A percentile compares a stretch with the other conserved stretches of the same genome.
Conservation (phyloP, 2,888 invertebrate genomes). For the Drosophila yooni region DNA sequence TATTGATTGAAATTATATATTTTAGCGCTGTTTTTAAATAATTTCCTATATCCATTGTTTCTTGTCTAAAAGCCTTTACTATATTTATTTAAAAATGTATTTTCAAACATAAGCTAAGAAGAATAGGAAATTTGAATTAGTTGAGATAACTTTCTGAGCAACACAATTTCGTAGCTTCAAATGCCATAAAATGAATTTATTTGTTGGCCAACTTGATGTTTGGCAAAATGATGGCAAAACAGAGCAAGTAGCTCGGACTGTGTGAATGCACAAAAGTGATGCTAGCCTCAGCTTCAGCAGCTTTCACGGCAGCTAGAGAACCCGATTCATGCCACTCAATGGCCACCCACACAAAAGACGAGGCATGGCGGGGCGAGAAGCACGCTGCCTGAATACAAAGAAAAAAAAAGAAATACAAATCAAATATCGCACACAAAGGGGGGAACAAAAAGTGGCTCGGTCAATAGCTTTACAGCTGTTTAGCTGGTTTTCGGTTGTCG, state of each 20-base stretch:
- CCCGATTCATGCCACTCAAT: slow-evolving; percentile 28
- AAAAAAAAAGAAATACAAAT: not conserved
- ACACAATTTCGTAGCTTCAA: slow-evolving; percentile 3
- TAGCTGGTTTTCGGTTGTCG: slow-evolving; percentile 60
- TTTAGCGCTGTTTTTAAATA: not conserved
- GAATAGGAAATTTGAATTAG: not conserved
- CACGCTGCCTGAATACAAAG: slow-evolving; percentile 29
- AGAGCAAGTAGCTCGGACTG: slow-evolving; percentile 9
- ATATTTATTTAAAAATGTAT: not conserved
- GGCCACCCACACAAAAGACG: slow-evolving; percentile 42
- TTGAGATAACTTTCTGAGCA: not conserved
- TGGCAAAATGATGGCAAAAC: not conserved
- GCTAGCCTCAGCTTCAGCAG: slow-evolving; percentile 1
- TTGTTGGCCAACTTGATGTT: not conserved
- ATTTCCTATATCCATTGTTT: not conserved
- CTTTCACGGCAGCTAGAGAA: slow-evolving; percentile 47
- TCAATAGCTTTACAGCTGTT: slow-evolving; percentile 78
- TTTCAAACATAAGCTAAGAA: not conserved
- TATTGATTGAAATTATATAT: not conserved
- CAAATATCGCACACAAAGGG: slow-evolving; percentile 1
- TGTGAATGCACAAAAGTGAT: not conserved
- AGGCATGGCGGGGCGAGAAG: slow-evolving; percentile 17
- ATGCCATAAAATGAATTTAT: not conserved
- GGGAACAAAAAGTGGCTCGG: slow-evolving; percentile 62
- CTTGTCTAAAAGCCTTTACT: not conserved